Conservation (phyloP, 2,888 invertebrate species). For the Monochamus alternatus region DNA sequence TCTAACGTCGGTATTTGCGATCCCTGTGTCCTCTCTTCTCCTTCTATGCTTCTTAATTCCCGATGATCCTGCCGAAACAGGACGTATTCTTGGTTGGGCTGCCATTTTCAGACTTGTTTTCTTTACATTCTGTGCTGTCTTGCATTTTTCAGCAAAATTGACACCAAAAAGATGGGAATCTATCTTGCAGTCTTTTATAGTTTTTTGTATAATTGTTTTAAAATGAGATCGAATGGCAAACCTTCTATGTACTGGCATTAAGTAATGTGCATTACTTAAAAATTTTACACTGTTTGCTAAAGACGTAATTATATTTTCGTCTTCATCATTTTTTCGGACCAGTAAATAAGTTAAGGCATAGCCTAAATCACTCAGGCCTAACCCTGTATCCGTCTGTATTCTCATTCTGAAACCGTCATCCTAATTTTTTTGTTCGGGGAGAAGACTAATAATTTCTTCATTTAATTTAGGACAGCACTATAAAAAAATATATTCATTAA, state of each 20-base stretch:
- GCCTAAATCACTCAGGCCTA: not conserved
- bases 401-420: not conserved
- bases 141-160: not conserved
- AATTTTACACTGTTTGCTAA: conserved; percentile 14
- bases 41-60: not conserved
- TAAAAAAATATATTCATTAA: not conserved
- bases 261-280: conserved; percentile 2
- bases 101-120: not conserved
- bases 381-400: not conserved
- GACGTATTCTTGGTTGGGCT: not conserved
- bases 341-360: not conserved
- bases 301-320: not conserved
- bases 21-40: conserved; percentile 1
- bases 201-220: not conserved
- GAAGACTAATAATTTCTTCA: not conserved
- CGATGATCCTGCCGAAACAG: not conserved
- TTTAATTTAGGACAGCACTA: not conserved
- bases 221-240: conserved; percentile 3
- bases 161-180: not conserved
- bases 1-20: not conserved
- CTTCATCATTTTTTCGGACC: not conserved
- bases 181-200: not conserved
- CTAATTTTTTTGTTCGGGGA: not conserved
- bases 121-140: not conserved
- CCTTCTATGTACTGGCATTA: not conserved